phyloP scores from a whole-genome alignment of 2,113 vertebrate genomes.

The Albula goreensis region DNA sequence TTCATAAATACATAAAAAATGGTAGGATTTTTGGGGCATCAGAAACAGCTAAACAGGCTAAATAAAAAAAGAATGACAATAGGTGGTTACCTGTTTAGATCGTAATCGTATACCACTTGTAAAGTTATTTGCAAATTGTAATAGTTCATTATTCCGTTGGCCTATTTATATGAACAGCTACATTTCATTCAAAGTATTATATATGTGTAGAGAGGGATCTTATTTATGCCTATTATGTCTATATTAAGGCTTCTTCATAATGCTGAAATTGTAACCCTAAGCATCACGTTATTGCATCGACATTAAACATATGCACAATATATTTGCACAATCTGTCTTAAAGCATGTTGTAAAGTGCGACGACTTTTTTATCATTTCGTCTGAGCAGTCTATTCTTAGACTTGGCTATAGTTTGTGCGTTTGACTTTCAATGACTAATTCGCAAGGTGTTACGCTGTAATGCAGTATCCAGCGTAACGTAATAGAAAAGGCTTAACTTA shows the following conservation, averaged over 20 bases:
- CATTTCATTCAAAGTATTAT: background rate
- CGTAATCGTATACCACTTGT: too few relatives aligned
- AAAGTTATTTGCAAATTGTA: too few relatives aligned
- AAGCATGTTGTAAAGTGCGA: background rate
- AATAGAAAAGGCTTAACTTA: background rate
- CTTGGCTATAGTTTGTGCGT: background rate
- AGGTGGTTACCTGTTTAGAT: too few relatives aligned
- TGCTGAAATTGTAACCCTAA: background rate
- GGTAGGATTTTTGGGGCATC: too few relatives aligned
- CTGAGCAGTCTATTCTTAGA: background rate
- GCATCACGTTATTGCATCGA: background rate
- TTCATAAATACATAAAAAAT: background rate
- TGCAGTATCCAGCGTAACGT: background rate
- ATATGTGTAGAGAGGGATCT: background rate
- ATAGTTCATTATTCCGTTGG: too few relatives aligned
- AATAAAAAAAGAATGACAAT: too few relatives aligned
- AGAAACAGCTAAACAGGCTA: too few relatives aligned
- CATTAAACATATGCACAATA: background rate
- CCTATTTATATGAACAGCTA: background rate
- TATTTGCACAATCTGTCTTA: background rate
- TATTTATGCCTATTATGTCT: background rate
- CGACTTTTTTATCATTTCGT: background rate
- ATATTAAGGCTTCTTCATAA: background rate
- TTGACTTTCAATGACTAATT: slow-evolving; percentile 6
- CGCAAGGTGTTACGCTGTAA: background rate